These are phyloP conservation scores for Cebus imitator DNA, from an alignment of 2,113 vertebrate species.

Conservation along the genomic window DNA sequence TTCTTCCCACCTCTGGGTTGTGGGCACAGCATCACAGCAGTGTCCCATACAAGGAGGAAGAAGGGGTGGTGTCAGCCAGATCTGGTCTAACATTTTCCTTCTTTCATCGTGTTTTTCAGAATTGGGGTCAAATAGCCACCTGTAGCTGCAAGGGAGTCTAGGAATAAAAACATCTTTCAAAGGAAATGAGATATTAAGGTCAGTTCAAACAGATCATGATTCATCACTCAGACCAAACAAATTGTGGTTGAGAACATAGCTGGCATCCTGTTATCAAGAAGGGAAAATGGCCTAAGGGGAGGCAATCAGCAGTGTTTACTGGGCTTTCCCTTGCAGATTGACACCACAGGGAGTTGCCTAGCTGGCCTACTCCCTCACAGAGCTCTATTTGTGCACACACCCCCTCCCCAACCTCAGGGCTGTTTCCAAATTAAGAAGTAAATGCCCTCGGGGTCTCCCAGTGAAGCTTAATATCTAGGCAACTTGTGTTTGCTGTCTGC, in stretches of 20 bases:
- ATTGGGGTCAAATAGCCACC: not conserved
- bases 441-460: conserved; percentile 46
- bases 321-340: not conserved
- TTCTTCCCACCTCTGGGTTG: not conserved
- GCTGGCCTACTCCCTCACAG: not conserved
- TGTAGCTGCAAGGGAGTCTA: not conserved
- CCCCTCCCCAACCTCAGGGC: not conserved
- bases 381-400: not conserved
- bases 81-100: not conserved
- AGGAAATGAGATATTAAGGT: not conserved
- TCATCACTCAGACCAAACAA: conserved; percentile 2
- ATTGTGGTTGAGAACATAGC: not conserved
- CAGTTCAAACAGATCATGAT: not conserved
- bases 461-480: conserved; percentile 79
- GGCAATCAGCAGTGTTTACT: not conserved
- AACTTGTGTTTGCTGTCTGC: conserved; percentile 62
- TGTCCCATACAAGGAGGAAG: not conserved
- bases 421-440: conserved; percentile 29
- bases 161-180: not conserved
- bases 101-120: not conserved
- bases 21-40: not conserved
- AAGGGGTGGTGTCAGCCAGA: not conserved
- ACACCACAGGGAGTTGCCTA: not conserved
- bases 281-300: not conserved
- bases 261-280: not conserved